phyloP scores from a whole-genome alignment of 1,140 invertebrate genomes.

The Paraescarpia echinospica region DNA sequence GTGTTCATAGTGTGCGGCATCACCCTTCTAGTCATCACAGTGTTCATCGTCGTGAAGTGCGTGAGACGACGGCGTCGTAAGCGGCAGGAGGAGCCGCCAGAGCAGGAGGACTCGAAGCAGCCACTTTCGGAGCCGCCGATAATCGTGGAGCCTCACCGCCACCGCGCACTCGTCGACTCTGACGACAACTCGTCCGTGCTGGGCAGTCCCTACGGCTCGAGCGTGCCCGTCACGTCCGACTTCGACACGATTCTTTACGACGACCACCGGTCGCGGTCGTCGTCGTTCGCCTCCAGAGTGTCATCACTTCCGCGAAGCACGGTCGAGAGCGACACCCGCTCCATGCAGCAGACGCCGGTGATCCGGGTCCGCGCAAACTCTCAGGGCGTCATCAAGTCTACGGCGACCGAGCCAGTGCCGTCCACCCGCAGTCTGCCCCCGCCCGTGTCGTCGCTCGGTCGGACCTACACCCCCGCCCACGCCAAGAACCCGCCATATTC shows the following conservation, averaged over 20 bases:
- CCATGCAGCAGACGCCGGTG: background rate
- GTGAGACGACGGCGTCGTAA: background rate
- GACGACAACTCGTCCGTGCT: background rate
- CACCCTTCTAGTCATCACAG: constrained; percentile 11
- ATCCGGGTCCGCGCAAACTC: background rate
- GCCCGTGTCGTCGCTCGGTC: background rate
- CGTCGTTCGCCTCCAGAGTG: background rate
- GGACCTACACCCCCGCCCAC: no score
- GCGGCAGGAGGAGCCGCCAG: background rate
- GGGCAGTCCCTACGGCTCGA: background rate
- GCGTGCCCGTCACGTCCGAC: constrained; percentile 17
- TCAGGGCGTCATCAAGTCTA: background rate
- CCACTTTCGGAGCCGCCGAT: constrained; percentile 9
- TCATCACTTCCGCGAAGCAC: background rate
- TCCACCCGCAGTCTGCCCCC: background rate
- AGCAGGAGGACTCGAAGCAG: constrained; percentile 24
- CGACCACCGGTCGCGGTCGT: background rate
- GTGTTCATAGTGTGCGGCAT: constrained; percentile 18
- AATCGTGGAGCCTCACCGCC: background rate
- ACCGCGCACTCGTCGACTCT: background rate
- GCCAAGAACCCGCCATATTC: background rate
- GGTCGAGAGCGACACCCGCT: background rate
- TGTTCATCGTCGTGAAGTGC: constrained; percentile 23
- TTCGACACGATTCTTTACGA: constrained; percentile 16
- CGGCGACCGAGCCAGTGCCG: background rate